Percentiles rank a stretch among this genome's conserved stretches.
These are phyloP conservation scores for Digitonthophagus gazella DNA, from an alignment of 2,888 invertebrate genomes.

Conservation along the genomic window DNA sequence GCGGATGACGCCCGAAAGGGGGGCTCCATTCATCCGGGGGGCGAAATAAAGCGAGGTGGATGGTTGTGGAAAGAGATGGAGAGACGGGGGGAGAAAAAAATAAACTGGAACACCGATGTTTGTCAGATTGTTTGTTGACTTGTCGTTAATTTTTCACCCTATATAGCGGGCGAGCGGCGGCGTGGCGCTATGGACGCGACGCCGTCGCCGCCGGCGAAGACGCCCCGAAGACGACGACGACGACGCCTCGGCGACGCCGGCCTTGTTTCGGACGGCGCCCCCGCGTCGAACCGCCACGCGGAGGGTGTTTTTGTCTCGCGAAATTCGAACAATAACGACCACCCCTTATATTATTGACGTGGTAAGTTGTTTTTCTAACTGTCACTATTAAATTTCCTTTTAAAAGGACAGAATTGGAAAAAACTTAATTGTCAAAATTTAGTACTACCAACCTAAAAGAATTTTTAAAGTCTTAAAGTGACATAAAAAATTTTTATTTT, in stretches of 20 bases:
- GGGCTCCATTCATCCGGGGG: too few relatives aligned
- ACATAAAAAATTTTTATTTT: too few relatives aligned
- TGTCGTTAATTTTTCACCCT: slow-evolving; percentile 44
- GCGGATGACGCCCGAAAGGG: neutral
- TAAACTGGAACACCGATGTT: slow-evolving; percentile 34
- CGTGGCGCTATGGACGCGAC: too few relatives aligned
- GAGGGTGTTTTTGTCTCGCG: neutral
- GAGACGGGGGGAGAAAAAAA: neutral
- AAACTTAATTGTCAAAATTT: too few relatives aligned
- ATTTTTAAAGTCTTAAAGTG: too few relatives aligned
- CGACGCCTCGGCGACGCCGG: neutral
- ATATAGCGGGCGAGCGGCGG: neutral
- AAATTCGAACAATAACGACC: neutral
- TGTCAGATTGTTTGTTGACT: slow-evolving; percentile 47
- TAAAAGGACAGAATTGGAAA: too few relatives aligned
- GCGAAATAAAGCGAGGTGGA: too few relatives aligned
- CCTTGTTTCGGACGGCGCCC: neutral
- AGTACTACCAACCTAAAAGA: too few relatives aligned
- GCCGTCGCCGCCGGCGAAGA: neutral
- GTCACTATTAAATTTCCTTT: too few relatives aligned
- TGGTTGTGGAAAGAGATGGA: too few relatives aligned
- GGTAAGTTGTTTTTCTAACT: neutral
- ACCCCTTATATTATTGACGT: neutral
- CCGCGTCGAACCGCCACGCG: neutral
- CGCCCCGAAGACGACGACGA: neutral